These are phyloP conservation scores for Cyclina sinensis DNA, from an alignment of 1,140 invertebrate genomes.

Conservation along the genomic window DNA sequence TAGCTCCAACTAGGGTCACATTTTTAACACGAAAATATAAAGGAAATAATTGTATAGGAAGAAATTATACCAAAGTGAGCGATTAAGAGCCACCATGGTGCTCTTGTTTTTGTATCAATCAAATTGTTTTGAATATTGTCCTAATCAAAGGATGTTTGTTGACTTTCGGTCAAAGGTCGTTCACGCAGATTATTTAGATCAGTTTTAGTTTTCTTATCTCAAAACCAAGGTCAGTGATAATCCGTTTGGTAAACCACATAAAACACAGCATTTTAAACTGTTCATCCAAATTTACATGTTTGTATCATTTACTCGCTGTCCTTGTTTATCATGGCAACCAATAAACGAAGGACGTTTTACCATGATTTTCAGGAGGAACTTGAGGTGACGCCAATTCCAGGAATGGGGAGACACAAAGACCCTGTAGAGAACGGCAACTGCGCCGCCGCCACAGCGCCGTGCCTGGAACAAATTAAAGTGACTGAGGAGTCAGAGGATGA, in stretches of 20 bases:
- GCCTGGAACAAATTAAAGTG: background rate
- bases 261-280: background rate
- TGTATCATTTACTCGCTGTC: background rate
- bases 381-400: background rate
- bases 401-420: background rate
- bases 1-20: no score
- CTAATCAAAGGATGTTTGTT: no score
- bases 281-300: background rate
- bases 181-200: no score
- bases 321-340: background rate
- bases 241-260: background rate
- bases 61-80: no score
- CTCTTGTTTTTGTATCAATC: no score
- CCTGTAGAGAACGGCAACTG: background rate
- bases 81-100: no score
- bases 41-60: no score
- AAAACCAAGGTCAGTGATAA: no score
- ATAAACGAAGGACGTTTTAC: background rate
- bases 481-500: background rate
- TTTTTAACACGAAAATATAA: no score
- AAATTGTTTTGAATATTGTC: no score
- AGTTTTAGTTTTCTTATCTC: no score
- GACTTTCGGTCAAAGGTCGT: no score
- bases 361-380: conserved; percentile 29
- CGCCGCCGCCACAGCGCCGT: background rate